Conservation (phyloP, 2,797 vertebrate genomes). For the Smutsia temminckii region DNA sequence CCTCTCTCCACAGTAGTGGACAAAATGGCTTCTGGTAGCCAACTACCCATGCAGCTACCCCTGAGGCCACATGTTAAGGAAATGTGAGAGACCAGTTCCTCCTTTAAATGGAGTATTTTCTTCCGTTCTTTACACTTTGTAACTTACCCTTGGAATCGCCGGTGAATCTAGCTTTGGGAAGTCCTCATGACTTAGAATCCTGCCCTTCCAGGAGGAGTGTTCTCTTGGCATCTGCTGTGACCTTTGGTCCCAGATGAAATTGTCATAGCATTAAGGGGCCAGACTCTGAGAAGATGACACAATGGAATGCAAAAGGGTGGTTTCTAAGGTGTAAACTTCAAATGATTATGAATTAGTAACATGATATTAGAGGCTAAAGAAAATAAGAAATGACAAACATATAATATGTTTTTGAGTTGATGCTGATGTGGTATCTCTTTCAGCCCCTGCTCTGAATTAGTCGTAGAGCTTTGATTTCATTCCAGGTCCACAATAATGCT, state of each 20-base stretch:
- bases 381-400: background rate
- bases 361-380: background rate
- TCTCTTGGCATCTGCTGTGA: background rate
- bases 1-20: no score
- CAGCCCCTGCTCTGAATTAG: background rate
- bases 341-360: background rate
- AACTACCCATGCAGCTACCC: background rate
- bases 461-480: background rate
- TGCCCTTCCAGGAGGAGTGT: background rate
- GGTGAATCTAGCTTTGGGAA: background rate
- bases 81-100: background rate
- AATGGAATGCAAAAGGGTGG: background rate
- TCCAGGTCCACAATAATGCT: background rate
- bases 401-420: background rate
- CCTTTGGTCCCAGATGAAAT: background rate
- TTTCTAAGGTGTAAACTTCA: background rate
- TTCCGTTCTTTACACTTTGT: background rate
- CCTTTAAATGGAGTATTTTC: background rate
- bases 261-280: background rate
- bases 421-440: background rate
- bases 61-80: background rate
- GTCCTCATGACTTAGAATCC: background rate
- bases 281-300: background rate
- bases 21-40: background rate
- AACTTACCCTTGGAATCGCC: background rate